Conservation (phyloP, 2,113 vertebrate genomes). For the Protobothrops flavoviridis region DNA sequence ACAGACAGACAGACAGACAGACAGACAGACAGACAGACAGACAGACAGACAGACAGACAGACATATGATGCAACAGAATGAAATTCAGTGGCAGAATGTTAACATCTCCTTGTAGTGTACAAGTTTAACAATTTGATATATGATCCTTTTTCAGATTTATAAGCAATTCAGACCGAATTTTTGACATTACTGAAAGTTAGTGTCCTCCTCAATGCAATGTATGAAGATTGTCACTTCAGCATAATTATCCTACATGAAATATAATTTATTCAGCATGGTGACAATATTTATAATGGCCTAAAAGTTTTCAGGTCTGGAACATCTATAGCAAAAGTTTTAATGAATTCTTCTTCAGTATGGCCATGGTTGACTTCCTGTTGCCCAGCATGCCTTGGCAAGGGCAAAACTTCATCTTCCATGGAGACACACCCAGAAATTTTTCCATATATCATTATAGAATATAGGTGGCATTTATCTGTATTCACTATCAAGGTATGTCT, state of each 20-base stretch:
- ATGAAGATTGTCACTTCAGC: background rate
- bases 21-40: no score
- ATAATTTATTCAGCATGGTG: background rate
- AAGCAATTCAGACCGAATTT: background rate
- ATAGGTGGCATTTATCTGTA: background rate
- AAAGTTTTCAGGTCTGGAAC: background rate
- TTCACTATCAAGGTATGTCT: background rate
- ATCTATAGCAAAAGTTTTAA: background rate
- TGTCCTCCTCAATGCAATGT: background rate
- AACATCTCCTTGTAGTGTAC: background rate
- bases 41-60: no score
- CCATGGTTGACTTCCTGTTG: background rate
- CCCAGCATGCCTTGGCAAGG: background rate
- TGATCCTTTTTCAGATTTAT: background rate
- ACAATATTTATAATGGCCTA: background rate
- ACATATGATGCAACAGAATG: no score
- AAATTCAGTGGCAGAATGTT: no score
- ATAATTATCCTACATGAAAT: background rate
- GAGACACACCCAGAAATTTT: background rate
- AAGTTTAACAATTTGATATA: background rate
- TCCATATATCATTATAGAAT: background rate
- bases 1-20: no score
- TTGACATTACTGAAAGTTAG: background rate
- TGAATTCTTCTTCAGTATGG: background rate
- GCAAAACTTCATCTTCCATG: background rate